Conservation (phyloP, 2,113 vertebrate species). For the Alectura lathami region DNA sequence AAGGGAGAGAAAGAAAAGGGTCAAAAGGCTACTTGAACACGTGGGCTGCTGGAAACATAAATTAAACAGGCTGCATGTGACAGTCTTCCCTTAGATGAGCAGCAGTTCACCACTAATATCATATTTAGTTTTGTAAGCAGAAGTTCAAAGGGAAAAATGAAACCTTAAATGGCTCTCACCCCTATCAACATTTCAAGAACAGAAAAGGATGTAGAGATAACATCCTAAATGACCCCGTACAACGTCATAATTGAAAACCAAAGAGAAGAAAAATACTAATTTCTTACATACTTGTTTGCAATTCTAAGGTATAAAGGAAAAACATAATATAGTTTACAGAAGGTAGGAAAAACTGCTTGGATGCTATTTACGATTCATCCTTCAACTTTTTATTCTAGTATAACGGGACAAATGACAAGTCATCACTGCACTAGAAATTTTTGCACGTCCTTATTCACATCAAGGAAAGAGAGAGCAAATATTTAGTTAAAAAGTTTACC, state of each 20-base stretch:
- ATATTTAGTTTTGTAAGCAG: background rate
- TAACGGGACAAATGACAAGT: background rate
- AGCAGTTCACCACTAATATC: background rate
- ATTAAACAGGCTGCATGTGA: background rate
- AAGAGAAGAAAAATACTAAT: no score
- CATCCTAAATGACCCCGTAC: background rate
- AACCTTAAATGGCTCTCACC: background rate
- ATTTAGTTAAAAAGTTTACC: background rate
- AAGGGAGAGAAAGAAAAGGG: background rate
- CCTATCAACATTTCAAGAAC: background rate
- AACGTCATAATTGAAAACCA: background rate
- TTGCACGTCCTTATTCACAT: background rate
- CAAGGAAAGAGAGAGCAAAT: background rate
- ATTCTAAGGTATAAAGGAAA: no score
- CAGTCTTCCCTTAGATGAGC: background rate
- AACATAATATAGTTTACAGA: background rate
- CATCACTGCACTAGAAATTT: background rate
- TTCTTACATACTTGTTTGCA: no score
- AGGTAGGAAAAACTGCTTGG: background rate
- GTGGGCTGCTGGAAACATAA: background rate
- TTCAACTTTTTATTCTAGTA: no score
- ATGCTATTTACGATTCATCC: background rate
- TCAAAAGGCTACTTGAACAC: constrained; percentile 39
- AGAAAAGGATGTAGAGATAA: background rate
- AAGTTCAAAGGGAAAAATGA: background rate